Percentiles rank a stretch among this genome's conserved stretches.
These are phyloP conservation scores for Rhincodon typus DNA, from an alignment of 2,797 vertebrate species.

Conservation along the genomic window DNA sequence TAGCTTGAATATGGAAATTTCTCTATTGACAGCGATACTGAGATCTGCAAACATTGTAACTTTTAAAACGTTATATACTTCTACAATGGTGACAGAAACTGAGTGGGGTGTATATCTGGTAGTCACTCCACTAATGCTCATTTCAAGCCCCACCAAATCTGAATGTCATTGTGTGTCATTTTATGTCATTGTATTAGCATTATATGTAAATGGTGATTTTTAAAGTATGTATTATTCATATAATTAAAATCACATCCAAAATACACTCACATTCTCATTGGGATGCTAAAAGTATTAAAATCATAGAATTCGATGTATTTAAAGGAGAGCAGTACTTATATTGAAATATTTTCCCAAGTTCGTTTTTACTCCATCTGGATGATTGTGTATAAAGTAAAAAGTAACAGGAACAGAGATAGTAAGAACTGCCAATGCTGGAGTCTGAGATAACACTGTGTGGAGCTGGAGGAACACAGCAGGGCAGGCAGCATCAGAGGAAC, in stretches of 20 bases:
- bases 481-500: no score
- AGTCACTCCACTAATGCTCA: neutral
- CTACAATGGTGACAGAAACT: neutral
- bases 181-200: neutral
- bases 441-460: no score
- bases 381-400: neutral
- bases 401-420: no score
- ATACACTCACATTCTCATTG: neutral
- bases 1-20: constrained; percentile 56
- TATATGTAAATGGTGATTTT: neutral
- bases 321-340: neutral
- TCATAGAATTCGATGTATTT: neutral
- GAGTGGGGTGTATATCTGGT: neutral
- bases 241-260: neutral
- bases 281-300: no score
- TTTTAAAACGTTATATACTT: no score
- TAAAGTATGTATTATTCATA: neutral
- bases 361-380: neutral
- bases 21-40: neutral
- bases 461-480: no score
- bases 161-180: neutral
- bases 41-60: neutral
- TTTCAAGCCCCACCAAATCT: neutral
- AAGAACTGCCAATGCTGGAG: no score
- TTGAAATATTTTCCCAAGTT: neutral